Evolutionary conservation across 2,888 invertebrate genomes (phyloP), one percentile per base, ranked within the genome.

Genomic region (Xiphydria camelus): DNA sequence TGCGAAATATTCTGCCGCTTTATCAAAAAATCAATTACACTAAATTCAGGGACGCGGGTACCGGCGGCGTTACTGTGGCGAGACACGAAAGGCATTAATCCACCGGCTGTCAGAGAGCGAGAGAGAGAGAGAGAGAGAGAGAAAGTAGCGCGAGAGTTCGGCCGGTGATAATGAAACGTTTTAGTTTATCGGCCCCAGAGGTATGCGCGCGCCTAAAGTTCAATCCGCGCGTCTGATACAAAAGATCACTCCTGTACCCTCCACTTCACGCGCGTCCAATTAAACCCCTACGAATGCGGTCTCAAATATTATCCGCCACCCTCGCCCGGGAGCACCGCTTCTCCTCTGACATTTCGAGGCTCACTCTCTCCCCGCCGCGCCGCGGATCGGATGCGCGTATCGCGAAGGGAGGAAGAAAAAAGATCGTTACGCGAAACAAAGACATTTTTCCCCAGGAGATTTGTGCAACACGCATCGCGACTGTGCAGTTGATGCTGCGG

Each of bases 1-100:
- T n/a, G n/a, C n/a, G n/a, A n/a, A n/a, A n/a, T n/a, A n/a, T n/a
- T n/a, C n/a, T 45, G 49, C 38, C 54, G 55, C 52, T 63, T 53
- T 62, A 66, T 64, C 61, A 56, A 65, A 64, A 62, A 64, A 62
- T 57, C 61, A 65, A 64, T 65, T 66, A 62, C 60, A 61, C 64
- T 67, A 66, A 67, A 67, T 66, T 66, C 53, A 45, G 52, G 53
- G 56, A 63, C 61, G 59, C 56, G n/a, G n/a, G n/a, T n/a, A n/a
- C n/a, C n/a, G n/a, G n/a, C 59, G 59, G 57, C 36, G 38, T 65
- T 64, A 62, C 62, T 61, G 58, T 60, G 45, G 52, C 42, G 52
- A 57, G 53, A 59, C 62, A 61, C 66, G 63, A 62, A 60, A 62
- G 61, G 58, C 64, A 62, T 65, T 65, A 63, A 63, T 62, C 53